Conservation (phyloP, 2,113 vertebrate genomes). For the Rana temporaria region DNA sequence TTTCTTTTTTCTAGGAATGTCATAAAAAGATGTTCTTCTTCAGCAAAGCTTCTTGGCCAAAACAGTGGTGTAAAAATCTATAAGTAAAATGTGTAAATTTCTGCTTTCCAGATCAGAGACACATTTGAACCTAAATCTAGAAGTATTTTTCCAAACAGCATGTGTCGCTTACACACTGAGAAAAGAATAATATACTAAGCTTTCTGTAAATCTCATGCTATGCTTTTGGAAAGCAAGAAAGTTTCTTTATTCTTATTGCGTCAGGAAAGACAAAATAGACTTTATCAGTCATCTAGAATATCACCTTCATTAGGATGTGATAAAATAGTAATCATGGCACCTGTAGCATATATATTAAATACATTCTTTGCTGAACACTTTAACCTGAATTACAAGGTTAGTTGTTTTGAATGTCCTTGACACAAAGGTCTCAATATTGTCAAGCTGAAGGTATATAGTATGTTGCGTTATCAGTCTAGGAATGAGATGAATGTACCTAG, state of each 20-base stretch:
- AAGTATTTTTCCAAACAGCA: constrained; percentile 22
- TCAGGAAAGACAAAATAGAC: constrained; percentile 35
- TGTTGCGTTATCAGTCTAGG: too few species aligned
- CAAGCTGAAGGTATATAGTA: too few species aligned
- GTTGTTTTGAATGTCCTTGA: background rate
- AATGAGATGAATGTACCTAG: too few species aligned
- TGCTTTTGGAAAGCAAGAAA: constrained; percentile 1
- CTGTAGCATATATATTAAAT: background rate
- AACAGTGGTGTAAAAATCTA: background rate
- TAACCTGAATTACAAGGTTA: background rate
- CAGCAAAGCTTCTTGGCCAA: background rate
- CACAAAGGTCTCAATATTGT: too few species aligned
- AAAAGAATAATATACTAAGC: background rate
- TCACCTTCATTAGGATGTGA: constrained; percentile 2
- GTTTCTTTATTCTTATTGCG: constrained; percentile 42
- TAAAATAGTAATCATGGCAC: background rate
- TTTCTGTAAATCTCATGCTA: background rate
- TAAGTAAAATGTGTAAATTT: constrained; percentile 17
- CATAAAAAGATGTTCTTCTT: background rate
- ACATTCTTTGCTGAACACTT: background rate
- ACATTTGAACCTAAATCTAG: background rate
- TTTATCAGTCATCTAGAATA: background rate
- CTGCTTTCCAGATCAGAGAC: background rate
- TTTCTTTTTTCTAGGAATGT: constrained; percentile 32
- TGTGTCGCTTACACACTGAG: background rate